A percentile compares a stretch with the other conserved stretches of the same genome.
Conservation (phyloP, 2,888 invertebrate species). For the Incurvaria masculella region DNA sequence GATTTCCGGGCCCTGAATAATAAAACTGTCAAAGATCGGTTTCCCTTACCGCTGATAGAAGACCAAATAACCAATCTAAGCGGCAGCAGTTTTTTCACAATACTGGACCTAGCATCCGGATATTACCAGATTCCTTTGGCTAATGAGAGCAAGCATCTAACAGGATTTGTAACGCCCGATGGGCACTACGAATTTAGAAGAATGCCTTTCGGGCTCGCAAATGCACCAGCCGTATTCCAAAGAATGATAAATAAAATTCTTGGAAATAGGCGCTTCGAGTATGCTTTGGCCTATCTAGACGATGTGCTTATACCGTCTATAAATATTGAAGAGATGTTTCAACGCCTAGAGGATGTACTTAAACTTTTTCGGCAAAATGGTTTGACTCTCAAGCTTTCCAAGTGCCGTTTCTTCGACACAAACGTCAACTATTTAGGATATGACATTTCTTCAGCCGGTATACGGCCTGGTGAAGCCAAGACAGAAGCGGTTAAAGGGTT, state of each 20-base stretch:
- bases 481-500: conserved; percentile 13
- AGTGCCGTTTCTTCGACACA: conserved; percentile 13
- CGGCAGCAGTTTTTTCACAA: background rate
- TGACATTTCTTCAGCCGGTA: conserved; percentile 13
- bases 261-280: background rate
- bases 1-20: conserved; percentile 12
- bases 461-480: conserved; percentile 13
- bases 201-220: conserved; percentile 4
- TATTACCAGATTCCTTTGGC: conserved; percentile 4
- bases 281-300: conserved; percentile 3
- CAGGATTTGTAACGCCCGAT: conserved; percentile 4
- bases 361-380: conserved; percentile 8
- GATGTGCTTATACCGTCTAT: conserved; percentile 1
- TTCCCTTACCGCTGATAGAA: conserved; percentile 8
- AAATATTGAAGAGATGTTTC: background rate
- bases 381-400: conserved; percentile 12
- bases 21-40: conserved; percentile 10
- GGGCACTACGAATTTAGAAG: conserved; percentile 6
- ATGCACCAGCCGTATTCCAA: conserved; percentile 5
- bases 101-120: conserved; percentile 6
- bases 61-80: conserved; percentile 2
- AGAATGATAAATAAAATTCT: conserved; percentile 6
- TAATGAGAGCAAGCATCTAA: background rate
- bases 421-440: conserved; percentile 12
- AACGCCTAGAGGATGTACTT: background rate